Base-by-base conservation (phyloP, 2,888 invertebrate species). In the Tuta absoluta region DNA sequence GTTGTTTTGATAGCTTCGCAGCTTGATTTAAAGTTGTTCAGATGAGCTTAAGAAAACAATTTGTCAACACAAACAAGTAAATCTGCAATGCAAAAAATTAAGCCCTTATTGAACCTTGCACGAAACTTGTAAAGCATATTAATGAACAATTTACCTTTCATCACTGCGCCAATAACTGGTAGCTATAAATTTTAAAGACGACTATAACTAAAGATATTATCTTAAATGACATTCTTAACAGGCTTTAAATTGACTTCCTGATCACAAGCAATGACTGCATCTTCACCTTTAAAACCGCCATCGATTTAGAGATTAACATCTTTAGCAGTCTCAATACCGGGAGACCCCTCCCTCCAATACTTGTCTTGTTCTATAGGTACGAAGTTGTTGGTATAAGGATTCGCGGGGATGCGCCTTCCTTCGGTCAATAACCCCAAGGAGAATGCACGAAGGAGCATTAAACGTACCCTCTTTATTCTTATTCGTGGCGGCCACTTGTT, bases 381-480 rank as follows among this genome's bases (percentile, higher is more conserved):
- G 63, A 74, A 78, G 75, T 73, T 75, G 68, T 69, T 73, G 70
- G 72, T 78, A 79, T 62, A 85, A 87, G 86, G 84, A 86, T 89
- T 86, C 83, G 85, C 85, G 80, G 80, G 85, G 86, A 85, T 85
- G 82, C 84, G 85, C 78, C 80, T 82, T 76, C 70, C 72, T 70
- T 76, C 73, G 90, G 82, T 88, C 86, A 82, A 78, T 77, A 84
- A 86, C 84, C 77, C 73, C 75, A 76, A 79, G 78, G 80, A 80
- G 80, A 84, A 81, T 85, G 84, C 85, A 82, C 76, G 80, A 80
- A 86, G 81, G 80, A 82, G 78, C 78, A 81, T 72, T 67, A 74
- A 75, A 77, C 76, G 79, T 77, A 79, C 78, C 79, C 80, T 79
- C 76, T 74, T 77, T 75, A 73, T 74, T 78, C 73, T 79, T 79